Evolutionary conservation across 1,140 invertebrate species (phyloP).

Genomic region (Manduca sexta): DNA sequence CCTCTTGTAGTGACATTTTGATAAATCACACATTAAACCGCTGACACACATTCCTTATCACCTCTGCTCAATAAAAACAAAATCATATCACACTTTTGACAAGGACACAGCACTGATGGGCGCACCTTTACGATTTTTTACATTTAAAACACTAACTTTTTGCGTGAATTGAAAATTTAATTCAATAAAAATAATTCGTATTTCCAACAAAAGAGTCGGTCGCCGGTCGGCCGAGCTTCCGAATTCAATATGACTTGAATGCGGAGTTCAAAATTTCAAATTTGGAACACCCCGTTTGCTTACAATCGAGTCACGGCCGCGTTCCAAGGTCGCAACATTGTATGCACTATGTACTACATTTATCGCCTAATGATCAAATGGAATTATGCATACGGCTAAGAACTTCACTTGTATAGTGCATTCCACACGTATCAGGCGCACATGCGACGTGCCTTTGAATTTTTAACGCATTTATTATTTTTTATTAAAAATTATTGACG

Average conservation of each 20-base stretch:
- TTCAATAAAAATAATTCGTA: too few relatives aligned
- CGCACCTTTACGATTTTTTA: not conserved
- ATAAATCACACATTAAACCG: slow-evolving; percentile 34
- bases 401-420: not conserved
- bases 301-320: slow-evolving; percentile 30
- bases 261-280: slow-evolving; percentile 42
- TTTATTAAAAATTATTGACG: not conserved
- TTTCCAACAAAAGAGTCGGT: not conserved
- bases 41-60: slow-evolving; percentile 47
- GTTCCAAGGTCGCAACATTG: slow-evolving; percentile 35
- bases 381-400: slow-evolving; percentile 40
- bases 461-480: not conserved
- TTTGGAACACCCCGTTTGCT: slow-evolving; percentile 21
- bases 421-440: not conserved
- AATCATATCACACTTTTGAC: slow-evolving; percentile 27
- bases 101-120: slow-evolving; percentile 17
- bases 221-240: not conserved
- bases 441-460: too few relatives aligned
- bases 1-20: slow-evolving; percentile 60
- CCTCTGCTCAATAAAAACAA: slow-evolving; percentile 19
- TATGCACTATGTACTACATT: slow-evolving; percentile 26
- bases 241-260: slow-evolving; percentile 16
- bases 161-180: too few relatives aligned
- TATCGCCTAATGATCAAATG: slow-evolving; percentile 44
- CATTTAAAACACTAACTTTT: too few relatives aligned